Percentiles rank a stretch among this genome's conserved stretches.
These are phyloP conservation scores for Rhea americana DNA, from an alignment of 2,113 vertebrate genomes.

Conservation along the genomic window DNA sequence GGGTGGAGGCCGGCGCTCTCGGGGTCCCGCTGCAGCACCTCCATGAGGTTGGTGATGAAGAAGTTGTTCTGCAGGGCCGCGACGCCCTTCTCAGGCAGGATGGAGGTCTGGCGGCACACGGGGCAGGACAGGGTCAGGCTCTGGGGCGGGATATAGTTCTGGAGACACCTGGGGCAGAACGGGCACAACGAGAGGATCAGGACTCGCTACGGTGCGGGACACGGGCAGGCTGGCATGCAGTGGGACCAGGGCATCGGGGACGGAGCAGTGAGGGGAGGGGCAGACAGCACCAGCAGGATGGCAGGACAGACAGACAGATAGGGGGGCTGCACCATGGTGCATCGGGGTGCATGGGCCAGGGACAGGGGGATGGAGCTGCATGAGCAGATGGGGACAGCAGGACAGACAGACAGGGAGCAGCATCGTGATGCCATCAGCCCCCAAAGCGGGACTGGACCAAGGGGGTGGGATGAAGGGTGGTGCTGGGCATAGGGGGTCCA, in stretches of 20 bases:
- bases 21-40: slow-evolving; percentile 88
- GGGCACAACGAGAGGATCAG: neutral
- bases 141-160: slow-evolving; percentile 95
- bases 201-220: neutral
- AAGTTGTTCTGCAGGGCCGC: slow-evolving; percentile 94
- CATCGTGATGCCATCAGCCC: fast-evolving
- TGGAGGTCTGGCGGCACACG: slow-evolving; percentile 93
- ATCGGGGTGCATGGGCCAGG: no score
- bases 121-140: slow-evolving; percentile 92
- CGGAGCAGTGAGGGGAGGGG: neutral
- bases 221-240: neutral
- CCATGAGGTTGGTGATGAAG: slow-evolving; percentile 98
- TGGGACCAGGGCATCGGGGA: neutral
- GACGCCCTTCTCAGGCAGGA: slow-evolving; percentile 92
- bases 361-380: no score
- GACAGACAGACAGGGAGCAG: neutral
- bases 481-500: neutral
- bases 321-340: neutral
- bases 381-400: no score
- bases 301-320: no score
- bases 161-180: slow-evolving; percentile 83
- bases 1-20: slow-evolving; percentile 80
- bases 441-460: no score
- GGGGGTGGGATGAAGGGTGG: neutral
- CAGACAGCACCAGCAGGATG: neutral